Percentiles rank a stretch among this genome's conserved stretches.
Conservation (phyloP, 2,113 vertebrate species). For the Muscicapa adusta region DNA sequence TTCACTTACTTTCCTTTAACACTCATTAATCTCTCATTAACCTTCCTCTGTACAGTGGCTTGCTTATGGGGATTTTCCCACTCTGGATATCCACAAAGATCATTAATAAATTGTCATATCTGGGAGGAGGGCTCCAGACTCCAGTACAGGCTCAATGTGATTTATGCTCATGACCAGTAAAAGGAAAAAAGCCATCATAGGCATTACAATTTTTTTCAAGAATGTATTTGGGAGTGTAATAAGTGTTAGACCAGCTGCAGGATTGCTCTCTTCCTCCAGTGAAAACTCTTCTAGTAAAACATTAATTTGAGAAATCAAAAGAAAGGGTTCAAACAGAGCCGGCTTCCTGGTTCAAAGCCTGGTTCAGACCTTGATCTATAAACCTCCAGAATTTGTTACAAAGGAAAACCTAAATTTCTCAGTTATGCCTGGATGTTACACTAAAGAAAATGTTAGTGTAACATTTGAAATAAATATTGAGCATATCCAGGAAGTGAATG, state of each 20-base stretch:
- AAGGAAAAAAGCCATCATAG: background rate
- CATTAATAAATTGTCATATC: background rate
- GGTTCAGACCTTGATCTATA: slow-evolving; percentile 11
- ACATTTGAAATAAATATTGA: background rate
- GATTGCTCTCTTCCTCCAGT: background rate
- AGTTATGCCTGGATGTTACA: background rate
- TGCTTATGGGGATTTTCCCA: background rate
- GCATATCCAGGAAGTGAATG: background rate
- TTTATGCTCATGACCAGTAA: background rate
- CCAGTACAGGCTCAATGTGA: background rate
- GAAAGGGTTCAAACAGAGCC: slow-evolving; percentile 9
- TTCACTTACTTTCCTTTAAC: background rate
- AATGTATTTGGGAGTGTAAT: background rate
- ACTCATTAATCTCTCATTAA: background rate
- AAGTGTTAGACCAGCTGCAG: background rate
- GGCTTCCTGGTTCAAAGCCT: slow-evolving; percentile 11
- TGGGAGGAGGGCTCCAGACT: background rate
- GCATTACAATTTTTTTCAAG: background rate
- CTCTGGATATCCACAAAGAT: background rate
- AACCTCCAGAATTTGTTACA: background rate
- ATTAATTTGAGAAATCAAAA: slow-evolving; percentile 50
- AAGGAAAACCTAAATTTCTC: background rate
- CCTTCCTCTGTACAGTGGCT: background rate
- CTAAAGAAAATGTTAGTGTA: background rate
- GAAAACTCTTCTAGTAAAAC: slow-evolving; percentile 16